These are phyloP conservation scores for Periophthalmus modestus DNA, from an alignment of 2,113 vertebrate genomes.

Conservation along the genomic window DNA sequence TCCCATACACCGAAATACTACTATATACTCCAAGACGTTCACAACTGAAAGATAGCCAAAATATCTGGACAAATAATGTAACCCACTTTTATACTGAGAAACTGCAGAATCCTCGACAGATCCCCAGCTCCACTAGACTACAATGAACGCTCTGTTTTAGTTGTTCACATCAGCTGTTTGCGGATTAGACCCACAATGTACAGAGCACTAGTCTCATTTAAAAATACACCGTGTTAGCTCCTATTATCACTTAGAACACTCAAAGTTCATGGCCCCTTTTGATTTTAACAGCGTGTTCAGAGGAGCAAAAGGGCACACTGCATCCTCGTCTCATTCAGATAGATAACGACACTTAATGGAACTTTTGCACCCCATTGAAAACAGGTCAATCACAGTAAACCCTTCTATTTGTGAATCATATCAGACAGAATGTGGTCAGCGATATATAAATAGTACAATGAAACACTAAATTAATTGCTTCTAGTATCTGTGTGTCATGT, in stretches of 20 bases:
- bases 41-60: background rate
- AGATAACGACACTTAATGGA: no score
- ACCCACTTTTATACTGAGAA: background rate
- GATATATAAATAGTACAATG: no score
- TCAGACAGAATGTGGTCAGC: no score
- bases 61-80: no score
- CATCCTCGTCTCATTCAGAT: no score
- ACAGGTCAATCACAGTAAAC: no score
- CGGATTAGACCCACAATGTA: background rate
- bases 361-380: no score
- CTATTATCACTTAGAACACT: background rate
- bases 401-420: no score
- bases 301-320: no score
- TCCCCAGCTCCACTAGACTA: background rate
- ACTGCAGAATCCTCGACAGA: background rate
- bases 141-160: background rate
- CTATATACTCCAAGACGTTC: conserved; percentile 1
- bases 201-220: background rate
- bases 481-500: no score
- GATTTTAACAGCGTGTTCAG: background rate
- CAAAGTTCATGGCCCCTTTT: background rate
- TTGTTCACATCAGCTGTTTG: background rate
- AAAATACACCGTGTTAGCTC: background rate
- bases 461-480: no score
- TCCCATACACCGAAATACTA: background rate